Conservation (phyloP, 2,113 vertebrate genomes). For the Coregonus clupeaformis region DNA sequence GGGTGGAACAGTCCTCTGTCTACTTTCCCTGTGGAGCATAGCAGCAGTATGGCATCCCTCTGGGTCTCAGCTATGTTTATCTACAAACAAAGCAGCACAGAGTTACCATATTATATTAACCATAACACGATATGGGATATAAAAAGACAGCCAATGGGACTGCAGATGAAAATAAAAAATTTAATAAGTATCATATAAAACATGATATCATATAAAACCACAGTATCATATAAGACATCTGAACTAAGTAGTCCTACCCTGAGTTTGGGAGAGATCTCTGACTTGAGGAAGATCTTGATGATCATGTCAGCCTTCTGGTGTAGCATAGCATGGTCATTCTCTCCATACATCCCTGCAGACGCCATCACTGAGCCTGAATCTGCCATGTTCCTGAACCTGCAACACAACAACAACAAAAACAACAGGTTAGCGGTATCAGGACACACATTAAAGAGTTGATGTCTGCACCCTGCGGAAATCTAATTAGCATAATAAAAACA, state of each 20-base stretch:
- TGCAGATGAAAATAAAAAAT: not conserved
- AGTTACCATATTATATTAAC: not conserved
- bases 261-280: conserved; percentile 23
- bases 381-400: conserved; percentile 22
- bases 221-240: too few species aligned
- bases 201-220: not conserved
- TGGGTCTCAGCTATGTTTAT: conserved; percentile 10
- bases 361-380: conserved; percentile 20
- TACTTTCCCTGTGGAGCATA: conserved; percentile 1
- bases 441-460: too few species aligned
- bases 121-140: not conserved
- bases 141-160: too few species aligned
- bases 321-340: conserved; percentile 26
- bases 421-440: not conserved
- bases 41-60: conserved; percentile 5
- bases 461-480: too few species aligned
- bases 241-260: conserved; percentile 8
- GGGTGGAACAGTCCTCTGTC: conserved; percentile 16
- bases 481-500: too few species aligned
- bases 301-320: conserved; percentile 32
- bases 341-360: conserved; percentile 13
- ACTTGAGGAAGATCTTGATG: conserved; percentile 27
- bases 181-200: not conserved
- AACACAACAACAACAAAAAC: not conserved
- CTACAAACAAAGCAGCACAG: not conserved